Base-by-base conservation (phyloP, 2,888 invertebrate species). In the Hydriomena furcata region DNA sequence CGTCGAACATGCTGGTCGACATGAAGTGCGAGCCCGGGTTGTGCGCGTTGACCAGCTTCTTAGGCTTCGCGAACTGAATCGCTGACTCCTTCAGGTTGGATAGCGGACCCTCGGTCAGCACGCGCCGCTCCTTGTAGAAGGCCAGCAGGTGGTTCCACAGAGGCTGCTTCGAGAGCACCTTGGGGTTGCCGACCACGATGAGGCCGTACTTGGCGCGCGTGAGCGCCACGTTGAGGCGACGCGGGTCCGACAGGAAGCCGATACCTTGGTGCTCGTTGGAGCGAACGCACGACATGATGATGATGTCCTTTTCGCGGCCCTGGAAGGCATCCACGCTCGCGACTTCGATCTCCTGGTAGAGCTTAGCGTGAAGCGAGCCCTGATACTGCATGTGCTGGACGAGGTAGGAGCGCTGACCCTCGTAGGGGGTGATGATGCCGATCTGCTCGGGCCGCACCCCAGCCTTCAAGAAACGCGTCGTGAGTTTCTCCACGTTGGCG, bases 251-350 rank as follows among this genome's bases (percentile, higher is more conserved):
- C 27, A 99, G 91, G 81, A 99, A 99, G 0, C 99, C 99, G 68
- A 99, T 99, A 28, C 98, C 99, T 79, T 99, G 99, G 73, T 99
- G 97, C 75, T 99, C 99, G 77, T 99, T 99, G 4, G 99, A 98
- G 41, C 99, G 93, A 1, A 99, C 99, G 84, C 99, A 99, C 0
- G 99, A 99, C 95, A 99, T 97, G 43, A 99, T 98, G 62, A 99
- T 99, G 49, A 99, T 96, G 75, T 99, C 99, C 75, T 99, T 99
- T 77, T 99, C 99, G 37, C 99, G 92, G 0, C 99, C 99, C 83
- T 99, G 99, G 82, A 99, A 99, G 0, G 99, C 99, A 82, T 99
- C 99, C 1, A 99, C 99, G 84, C 98, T 99, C 5, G 99, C 99
- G 0, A 99, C 99, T 87, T 99, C 99, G 45, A 99, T 98, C 77